Conservation (phyloP, 2,888 invertebrate genomes). For the Ramazzottius varieornatus region DNA sequence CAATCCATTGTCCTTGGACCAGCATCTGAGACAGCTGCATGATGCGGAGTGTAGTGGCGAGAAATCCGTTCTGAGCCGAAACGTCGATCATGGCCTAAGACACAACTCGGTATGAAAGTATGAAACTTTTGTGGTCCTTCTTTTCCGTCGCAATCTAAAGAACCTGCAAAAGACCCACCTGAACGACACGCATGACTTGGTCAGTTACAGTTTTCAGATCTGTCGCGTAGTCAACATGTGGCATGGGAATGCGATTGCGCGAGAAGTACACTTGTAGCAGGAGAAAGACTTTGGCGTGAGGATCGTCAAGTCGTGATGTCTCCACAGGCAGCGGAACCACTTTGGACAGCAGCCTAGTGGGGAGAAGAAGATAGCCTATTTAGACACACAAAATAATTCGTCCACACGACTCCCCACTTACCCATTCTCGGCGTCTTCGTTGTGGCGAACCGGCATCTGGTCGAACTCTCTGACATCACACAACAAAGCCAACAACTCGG, state of each 20-base stretch:
- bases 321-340: conserved; percentile 44
- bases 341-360: conserved; percentile 45
- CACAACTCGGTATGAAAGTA: conserved; percentile 6
- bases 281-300: conserved; percentile 74
- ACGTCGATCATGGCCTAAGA: conserved; percentile 81
- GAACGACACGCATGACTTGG: conserved; percentile 73
- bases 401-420: conserved; percentile 21
- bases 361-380: not conserved
- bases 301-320: conserved; percentile 50
- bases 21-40: conserved; percentile 54
- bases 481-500: conserved; percentile 48
- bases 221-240: conserved; percentile 74
- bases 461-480: conserved; percentile 62
- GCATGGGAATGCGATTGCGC: conserved; percentile 36
- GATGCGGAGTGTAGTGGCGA: conserved; percentile 46
- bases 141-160: not conserved
- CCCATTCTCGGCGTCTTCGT: conserved; percentile 78
- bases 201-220: conserved; percentile 90
- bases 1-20: conserved; percentile 65
- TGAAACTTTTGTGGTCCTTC: not conserved
- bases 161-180: conserved; percentile 30
- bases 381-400: conserved; percentile 2
- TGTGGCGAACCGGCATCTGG: conserved; percentile 83
- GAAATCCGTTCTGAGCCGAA: conserved; percentile 65
- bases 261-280: conserved; percentile 78